Evolutionary conservation across 2,888 invertebrate genomes (phyloP).

Genomic region (Drosophila siamana): DNA sequence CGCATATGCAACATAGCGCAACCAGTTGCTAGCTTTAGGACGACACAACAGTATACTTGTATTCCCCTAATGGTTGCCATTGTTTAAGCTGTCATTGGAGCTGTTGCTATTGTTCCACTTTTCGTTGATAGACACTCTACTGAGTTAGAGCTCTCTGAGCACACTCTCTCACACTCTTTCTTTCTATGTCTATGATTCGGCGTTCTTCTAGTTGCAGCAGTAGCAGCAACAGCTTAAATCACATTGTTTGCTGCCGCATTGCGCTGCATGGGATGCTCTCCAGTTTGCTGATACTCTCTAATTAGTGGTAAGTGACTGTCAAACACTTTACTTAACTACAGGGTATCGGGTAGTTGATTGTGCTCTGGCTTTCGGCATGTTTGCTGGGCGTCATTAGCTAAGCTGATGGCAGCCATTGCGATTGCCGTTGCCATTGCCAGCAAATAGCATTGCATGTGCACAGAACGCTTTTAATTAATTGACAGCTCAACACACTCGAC

Average conservation of each 20-base stretch:
- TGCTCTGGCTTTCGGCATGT: background rate
- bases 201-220: slow-evolving; percentile 22
- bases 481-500: slow-evolving; percentile 36
- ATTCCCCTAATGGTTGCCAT: slow-evolving; percentile 52
- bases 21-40: slow-evolving; percentile 28
- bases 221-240: slow-evolving; percentile 47
- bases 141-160: slow-evolving; percentile 6
- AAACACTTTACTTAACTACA: background rate
- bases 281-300: slow-evolving; percentile 19
- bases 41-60: slow-evolving; percentile 7
- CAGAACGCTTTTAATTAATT: slow-evolving; percentile 59
- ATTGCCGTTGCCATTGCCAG: slow-evolving; percentile 20
- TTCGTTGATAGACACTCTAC: slow-evolving; percentile 35
- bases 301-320: background rate
- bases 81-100: slow-evolving; percentile 54
- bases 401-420: slow-evolving; percentile 48
- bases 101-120: slow-evolving; percentile 31
- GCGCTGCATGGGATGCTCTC: slow-evolving; percentile 14
- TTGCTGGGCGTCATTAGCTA: slow-evolving; percentile 56
- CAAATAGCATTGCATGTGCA: slow-evolving; percentile 45
- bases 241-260: slow-evolving; percentile 46
- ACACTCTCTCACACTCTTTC: background rate
- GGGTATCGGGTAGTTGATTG: slow-evolving; percentile 6
- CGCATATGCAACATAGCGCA: slow-evolving; percentile 38
- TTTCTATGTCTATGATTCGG: too few species aligned